Evolutionary conservation across 2,888 invertebrate genomes (phyloP), one percentile per base, ranked within the genome.

Genomic region (Drosophila mercatorum): DNA sequence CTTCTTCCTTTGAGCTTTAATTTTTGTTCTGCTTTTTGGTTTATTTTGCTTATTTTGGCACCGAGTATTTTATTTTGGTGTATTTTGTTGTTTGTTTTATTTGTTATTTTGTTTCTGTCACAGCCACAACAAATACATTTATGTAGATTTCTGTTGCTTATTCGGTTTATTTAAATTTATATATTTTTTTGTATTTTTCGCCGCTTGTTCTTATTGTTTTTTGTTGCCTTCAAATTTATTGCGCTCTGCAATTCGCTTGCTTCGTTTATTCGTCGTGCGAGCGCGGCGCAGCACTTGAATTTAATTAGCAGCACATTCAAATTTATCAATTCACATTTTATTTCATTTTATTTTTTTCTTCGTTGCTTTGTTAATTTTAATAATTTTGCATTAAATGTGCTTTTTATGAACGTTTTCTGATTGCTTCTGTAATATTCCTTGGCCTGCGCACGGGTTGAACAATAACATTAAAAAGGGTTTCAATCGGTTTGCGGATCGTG

Each of bases 181-280:
- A 49, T 57, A 57, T 59, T 38, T 59, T 59, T 38, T 59, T 63
- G 28, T 68, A 43, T 58, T 57, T 68, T 71, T 68, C 57, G 71
- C 69, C 63, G 73, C 66, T 78, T 74, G 64, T 59, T 72, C 71
- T 81, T 84, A 73, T 80, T 81, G 80, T 81, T 83, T 43, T 28
- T 28, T 28, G 5, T 43, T 43, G 8, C 22, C 10, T 34, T 83
- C 74, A 10, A 89, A 84, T 84, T 84, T 89, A 84, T 89, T 84
- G 88, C 89, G 89, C 87, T 84, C 89, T 89, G 84, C 87, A 89
- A 81, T 80, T 84, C 65, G 87, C 69, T 68, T 75, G 80, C 75
- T 64, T 81, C 74, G 78, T 81, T 83, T 64, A 71, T 80, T 81
- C 74, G 83, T 73, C 49, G 88, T 80, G 73, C 73, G 80, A 83